Evolutionary conservation across 2,888 invertebrate species (phyloP).

Genomic region (Bugula neritina): DNA sequence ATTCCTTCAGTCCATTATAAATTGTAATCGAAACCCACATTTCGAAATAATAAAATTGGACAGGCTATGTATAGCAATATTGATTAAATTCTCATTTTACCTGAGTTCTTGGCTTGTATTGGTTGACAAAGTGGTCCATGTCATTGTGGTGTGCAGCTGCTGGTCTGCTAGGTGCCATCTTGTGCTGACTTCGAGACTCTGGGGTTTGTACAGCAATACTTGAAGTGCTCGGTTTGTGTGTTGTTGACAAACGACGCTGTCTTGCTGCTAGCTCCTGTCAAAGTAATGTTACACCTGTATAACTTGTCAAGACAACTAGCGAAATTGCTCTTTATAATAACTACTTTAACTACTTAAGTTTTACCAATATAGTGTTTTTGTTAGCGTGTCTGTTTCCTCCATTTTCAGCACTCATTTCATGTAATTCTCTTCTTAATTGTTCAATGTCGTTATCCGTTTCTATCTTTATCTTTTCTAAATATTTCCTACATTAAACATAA

Average conservation of each 20-base stretch:
- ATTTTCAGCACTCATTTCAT: slow-evolving; percentile 9
- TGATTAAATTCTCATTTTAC: too few relatives aligned
- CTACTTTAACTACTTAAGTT: too few relatives aligned
- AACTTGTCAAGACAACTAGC: too few relatives aligned
- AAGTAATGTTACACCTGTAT: too few relatives aligned
- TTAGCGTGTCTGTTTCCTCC: not conserved
- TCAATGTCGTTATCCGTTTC: slow-evolving; percentile 46
- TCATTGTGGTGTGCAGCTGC: not conserved
- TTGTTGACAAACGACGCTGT: not conserved
- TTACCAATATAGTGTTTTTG: slow-evolving; percentile 18
- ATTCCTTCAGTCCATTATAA: too few relatives aligned
- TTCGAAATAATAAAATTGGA: too few relatives aligned
- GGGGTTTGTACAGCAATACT: not conserved
- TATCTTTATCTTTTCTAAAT: slow-evolving; percentile 43
- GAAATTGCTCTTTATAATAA: too few relatives aligned
- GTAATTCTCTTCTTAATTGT: slow-evolving; percentile 5
- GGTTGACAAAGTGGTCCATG: not conserved
- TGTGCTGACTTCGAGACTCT: not conserved
- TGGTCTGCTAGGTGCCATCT: not conserved
- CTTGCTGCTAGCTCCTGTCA: slow-evolving; percentile 12
- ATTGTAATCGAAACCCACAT: too few relatives aligned
- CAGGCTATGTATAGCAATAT: too few relatives aligned
- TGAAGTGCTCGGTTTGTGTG: not conserved
- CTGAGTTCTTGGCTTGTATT: not conserved
- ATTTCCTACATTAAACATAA: slow-evolving; percentile 38